phyloP scores from a whole-genome alignment of 2,888 invertebrate genomes.

The Diarsia mendica region DNA sequence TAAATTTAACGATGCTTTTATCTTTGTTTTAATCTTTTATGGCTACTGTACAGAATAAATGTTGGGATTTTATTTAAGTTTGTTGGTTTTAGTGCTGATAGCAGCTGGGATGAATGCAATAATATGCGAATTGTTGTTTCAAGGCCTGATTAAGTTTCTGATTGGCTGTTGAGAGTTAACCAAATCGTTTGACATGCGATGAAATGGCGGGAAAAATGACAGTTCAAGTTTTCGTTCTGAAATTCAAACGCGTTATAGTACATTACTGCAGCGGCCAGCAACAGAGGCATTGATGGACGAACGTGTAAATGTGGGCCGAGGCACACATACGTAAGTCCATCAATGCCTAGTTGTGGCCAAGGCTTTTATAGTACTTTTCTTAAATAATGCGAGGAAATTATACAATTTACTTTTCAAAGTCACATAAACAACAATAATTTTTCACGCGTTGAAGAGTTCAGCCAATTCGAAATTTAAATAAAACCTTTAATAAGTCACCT shows the following conservation, averaged over 20 bases:
- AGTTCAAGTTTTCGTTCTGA: constrained; percentile 8
- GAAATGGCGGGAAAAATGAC: constrained; percentile 7
- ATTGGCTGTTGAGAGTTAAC: not conserved
- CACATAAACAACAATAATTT: too few relatives aligned
- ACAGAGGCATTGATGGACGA: too few relatives aligned
- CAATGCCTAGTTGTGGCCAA: too few relatives aligned
- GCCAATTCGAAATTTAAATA: too few relatives aligned
- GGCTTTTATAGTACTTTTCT: too few relatives aligned
- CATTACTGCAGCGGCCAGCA: too few relatives aligned
- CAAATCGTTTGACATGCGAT: not conserved
- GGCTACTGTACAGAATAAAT: constrained; percentile 25
- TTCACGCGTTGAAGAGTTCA: too few relatives aligned
- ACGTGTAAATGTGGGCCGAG: too few relatives aligned
- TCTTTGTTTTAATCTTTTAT: constrained; percentile 44
- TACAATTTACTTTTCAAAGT: too few relatives aligned
- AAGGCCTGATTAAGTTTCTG: constrained; percentile 1
- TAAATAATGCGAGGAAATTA: too few relatives aligned
- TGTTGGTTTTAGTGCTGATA: constrained; percentile 25
- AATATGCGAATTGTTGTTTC: not conserved
- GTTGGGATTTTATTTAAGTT: constrained; percentile 15
- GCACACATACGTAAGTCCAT: too few relatives aligned
- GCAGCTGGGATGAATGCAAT: not conserved
- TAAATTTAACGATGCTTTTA: constrained; percentile 41
- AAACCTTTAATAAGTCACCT: too few relatives aligned
- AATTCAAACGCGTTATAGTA: constrained; percentile 23